Base-by-base conservation (phyloP, 2,888 invertebrate genomes). In the Ichneumoninae sp. region DNA sequence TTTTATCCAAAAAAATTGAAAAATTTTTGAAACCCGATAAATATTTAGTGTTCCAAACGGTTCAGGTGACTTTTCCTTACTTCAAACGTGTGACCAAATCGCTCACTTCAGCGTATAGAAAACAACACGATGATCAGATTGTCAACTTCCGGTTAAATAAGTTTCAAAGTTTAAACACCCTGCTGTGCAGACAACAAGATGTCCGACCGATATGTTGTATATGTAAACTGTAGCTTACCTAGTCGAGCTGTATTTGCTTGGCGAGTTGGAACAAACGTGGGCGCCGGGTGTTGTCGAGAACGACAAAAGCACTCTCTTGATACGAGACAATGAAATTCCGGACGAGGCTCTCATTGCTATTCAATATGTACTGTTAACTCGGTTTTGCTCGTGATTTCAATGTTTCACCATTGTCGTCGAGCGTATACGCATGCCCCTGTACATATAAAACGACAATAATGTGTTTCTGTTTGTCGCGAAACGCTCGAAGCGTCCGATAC, bases 261-360 rank as follows among this genome's bases (percentile, higher is more conserved):
- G 57, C 47, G 44, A 78, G 68, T 83, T 78, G 44, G 69, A 57
- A 54, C 30, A 52, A 22, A 10, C 33, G 22, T 68, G 71, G 73
- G 73, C 19, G 69, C 26, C 50, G 1, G 73, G 73, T 69, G 79
- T 74, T 74, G 83, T 79, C 79, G 79, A 70, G 83, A 54, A 63
- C 70, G 83, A 70, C 74, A 69, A 83, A 74, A 83, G 79, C 73
- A 75, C 69, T 79, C 74, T n/a, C 74, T 63, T 75, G 50, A 26
- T 54, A 30, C 52, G 63, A 63, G 79, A 83, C 79, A 83, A 79
- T 79, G 74, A 54, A 75, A 79, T 83, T 83, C 79, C 74, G 60
- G 73, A 30, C 77, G 47, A 54, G 68, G 30, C 70, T 57, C 77
- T 81, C 85, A 87, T 87, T 84, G 75, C 60, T 83, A 84, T 87